Percentiles rank a stretch among this genome's conserved stretches.
Conservation (phyloP, 2,888 invertebrate genomes). For the Rhyacophila evoluta region DNA sequence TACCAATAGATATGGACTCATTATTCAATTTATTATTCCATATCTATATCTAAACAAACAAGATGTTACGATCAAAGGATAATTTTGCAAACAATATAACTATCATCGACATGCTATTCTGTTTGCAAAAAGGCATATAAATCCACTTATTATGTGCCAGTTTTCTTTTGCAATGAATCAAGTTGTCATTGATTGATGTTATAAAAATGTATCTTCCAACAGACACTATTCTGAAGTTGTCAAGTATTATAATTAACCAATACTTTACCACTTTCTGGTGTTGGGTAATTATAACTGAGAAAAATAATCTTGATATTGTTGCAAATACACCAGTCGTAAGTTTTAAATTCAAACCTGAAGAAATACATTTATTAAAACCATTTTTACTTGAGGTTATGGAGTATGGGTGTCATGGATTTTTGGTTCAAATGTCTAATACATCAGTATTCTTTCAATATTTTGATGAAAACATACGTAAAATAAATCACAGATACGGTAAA, state of each 20-base stretch:
- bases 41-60: not conserved
- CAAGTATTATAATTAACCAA: constrained; percentile 27
- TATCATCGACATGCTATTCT: not conserved
- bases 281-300: constrained; percentile 34
- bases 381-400: constrained; percentile 34
- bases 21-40: not conserved
- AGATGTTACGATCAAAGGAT: not conserved
- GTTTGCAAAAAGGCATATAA: not conserved
- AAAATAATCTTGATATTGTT: not conserved
- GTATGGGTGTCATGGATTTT: constrained; percentile 36
- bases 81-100: not conserved
- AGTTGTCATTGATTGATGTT: too few species aligned
- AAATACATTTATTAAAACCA: not conserved
- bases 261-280: constrained; percentile 38
- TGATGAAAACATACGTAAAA: constrained; percentile 20
- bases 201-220: constrained; percentile 28
- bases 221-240: not conserved
- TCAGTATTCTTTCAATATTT: constrained; percentile 23
- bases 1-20: too few species aligned
- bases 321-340: not conserved
- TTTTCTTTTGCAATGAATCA: not conserved
- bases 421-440: constrained; percentile 18
- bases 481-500: constrained; percentile 38
- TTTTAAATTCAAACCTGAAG: not conserved
- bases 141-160: not conserved